Evolutionary conservation across 2,888 invertebrate genomes (phyloP).

Genomic region (Eupeodes luniger): DNA sequence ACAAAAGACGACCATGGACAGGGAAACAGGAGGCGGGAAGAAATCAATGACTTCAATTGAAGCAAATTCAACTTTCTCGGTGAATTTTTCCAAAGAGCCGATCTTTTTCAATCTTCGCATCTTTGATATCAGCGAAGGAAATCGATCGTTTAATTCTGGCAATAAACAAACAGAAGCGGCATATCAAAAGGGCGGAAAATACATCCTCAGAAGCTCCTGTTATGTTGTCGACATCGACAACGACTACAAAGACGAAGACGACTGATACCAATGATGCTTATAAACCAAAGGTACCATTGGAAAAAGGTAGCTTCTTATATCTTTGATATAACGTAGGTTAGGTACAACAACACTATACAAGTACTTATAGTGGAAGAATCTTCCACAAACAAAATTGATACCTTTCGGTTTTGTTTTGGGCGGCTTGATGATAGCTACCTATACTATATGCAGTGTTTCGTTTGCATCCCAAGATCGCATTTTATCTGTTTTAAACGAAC

Average conservation of each 20-base stretch:
- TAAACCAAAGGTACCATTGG: not conserved
- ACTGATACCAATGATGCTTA: not conserved
- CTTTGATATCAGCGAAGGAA: conserved; percentile 63
- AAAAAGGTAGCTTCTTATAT: not conserved
- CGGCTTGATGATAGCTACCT: not conserved
- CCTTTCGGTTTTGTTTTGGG: conserved; percentile 57
- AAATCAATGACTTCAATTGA: conserved; percentile 29
- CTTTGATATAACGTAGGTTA: not conserved
- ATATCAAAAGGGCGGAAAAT: conserved; percentile 65
- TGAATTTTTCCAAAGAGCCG: conserved; percentile 5
- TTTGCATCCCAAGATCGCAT: conserved; percentile 54
- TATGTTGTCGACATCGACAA: conserved; percentile 40
- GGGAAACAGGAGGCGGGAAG: not conserved
- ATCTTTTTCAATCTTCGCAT: conserved; percentile 33
- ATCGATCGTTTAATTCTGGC: conserved; percentile 77
- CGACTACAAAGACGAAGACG: not conserved
- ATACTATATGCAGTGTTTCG: conserved; percentile 19
- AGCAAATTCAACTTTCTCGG: conserved; percentile 7
- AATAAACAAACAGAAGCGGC: conserved; percentile 77
- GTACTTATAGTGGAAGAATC: not conserved
- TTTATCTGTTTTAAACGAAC: conserved; percentile 65
- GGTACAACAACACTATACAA: not conserved
- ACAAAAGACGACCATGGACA: conserved; percentile 3
- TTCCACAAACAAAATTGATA: conserved; percentile 60
- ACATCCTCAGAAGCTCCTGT: conserved; percentile 69